Percentiles rank a stretch among this genome's conserved stretches.
These are phyloP conservation scores for Chloebia gouldiae DNA, from an alignment of 2,113 vertebrate genomes.

Conservation along the genomic window DNA sequence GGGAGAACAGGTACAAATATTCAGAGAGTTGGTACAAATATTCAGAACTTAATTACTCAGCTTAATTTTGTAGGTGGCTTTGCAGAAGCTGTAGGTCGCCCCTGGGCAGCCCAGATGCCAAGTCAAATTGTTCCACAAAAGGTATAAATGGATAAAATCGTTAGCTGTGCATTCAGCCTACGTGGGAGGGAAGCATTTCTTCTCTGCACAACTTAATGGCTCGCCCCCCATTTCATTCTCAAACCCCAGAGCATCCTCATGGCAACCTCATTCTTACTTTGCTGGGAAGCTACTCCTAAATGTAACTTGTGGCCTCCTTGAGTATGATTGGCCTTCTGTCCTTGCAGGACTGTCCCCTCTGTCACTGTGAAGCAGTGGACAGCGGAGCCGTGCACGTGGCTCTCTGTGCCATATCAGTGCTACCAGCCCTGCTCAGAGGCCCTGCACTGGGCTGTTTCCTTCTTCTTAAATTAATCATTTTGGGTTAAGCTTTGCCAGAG, in stretches of 20 bases:
- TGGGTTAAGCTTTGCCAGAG: neutral
- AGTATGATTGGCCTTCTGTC: neutral
- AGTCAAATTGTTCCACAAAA: neutral
- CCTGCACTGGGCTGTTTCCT: neutral
- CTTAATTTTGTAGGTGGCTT: neutral
- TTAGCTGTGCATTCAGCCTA: neutral
- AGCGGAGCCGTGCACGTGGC: accelerated
- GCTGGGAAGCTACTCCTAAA: neutral
- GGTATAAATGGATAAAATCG: neutral
- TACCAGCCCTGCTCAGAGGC: neutral
- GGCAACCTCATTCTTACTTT: neutral
- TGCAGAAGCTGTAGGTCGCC: neutral
- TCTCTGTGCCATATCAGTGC: accelerated
- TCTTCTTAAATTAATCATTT: neutral
- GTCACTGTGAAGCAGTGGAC: neutral
- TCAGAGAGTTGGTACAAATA: neutral
- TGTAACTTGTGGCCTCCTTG: neutral
- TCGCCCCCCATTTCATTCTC: neutral
- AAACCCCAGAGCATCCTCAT: neutral
- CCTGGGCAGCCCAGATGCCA: neutral
- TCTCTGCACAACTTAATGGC: accelerated
- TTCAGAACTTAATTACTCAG: neutral
- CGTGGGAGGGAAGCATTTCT: neutral
- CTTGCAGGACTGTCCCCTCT: neutral
- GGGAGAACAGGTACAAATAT: neutral